Evolutionary conservation across 2,888 invertebrate species (phyloP), one percentile per base, ranked within the genome.

Genomic region (Coenonympha glycerion): DNA sequence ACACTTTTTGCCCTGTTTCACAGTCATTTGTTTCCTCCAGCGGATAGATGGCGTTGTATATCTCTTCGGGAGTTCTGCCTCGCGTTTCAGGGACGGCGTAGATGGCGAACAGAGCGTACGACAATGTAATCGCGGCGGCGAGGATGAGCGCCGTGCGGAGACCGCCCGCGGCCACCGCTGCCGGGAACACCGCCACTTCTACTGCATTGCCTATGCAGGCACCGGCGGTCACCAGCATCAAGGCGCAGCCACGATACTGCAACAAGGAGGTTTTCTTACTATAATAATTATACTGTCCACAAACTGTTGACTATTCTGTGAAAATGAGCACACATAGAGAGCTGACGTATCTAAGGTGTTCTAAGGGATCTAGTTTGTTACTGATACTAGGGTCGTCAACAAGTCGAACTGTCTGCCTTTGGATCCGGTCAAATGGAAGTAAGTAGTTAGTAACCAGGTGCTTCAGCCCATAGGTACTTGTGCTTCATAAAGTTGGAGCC

Each of bases 211-310:
- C 80, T 3, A 59, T 59, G 61, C 73, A 63, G 15, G 67, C 70
- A 11, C 61, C 69, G 5, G 60, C 65, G 11, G 69, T 65, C 6
- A 70, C 59, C 57, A 77, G 58, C 66, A 72, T 58, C 49, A 75
- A 53, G 0, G 79, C 79, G 56, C 78, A 79, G 21, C 74, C 67
- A 30, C 79, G 80, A 58, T 73, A 76, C 81, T 80, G 69, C 0
- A 40, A 44, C 6, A 37, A 28, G 26, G 1, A 34, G 3, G 26
- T 15, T 31, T 11, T 47, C 26, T 31, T 9, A 24, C 24, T 3
- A 6, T 9, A 9, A n/a, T n/a, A n/a, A n/a, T n/a, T n/a, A n/a
- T n/a, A n/a, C n/a, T n/a, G n/a, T n/a, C n/a, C n/a, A n/a, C n/a
- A n/a, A n/a, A n/a, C n/a, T n/a, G n/a, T n/a, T n/a, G n/a, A n/a